Evolutionary conservation across 2,888 invertebrate species (phyloP).

Genomic region (Ennomos erosarius): DNA sequence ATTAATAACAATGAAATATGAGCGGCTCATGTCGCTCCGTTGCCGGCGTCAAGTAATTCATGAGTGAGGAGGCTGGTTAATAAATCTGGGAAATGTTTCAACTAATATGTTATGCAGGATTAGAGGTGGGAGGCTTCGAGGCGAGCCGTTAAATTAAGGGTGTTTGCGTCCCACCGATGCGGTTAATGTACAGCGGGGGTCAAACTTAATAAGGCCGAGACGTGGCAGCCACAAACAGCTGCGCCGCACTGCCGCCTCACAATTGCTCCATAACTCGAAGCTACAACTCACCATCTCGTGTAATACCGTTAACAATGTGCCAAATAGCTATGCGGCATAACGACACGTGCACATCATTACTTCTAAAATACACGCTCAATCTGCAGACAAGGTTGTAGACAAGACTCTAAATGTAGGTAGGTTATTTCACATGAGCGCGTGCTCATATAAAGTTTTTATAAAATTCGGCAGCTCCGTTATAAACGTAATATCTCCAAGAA

Average conservation of each 20-base stretch:
- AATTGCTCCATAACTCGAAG: conserved; percentile 59
- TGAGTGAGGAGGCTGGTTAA: conserved; percentile 50
- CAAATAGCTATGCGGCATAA: conserved; percentile 19
- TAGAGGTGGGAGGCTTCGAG: conserved; percentile 47
- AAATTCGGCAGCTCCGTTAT: conserved; percentile 4
- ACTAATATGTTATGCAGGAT: conserved; percentile 62
- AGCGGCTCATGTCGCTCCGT: conserved; percentile 33
- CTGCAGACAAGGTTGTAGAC: not conserved
- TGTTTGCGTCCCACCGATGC: conserved; percentile 52
- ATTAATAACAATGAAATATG: conserved; percentile 40
- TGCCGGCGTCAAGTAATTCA: conserved; percentile 45
- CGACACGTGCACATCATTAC: conserved; percentile 10
- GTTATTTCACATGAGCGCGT: not conserved
- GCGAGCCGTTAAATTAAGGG: conserved; percentile 58
- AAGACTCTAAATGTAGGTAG: not conserved
- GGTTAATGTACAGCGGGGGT: conserved; percentile 58
- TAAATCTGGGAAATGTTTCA: conserved; percentile 60
- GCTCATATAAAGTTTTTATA: not conserved
- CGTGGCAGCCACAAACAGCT: conserved; percentile 48
- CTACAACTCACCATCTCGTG: conserved; percentile 45
- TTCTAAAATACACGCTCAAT: not conserved
- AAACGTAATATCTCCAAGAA: conserved; percentile 14
- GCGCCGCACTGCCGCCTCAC: conserved; percentile 42
- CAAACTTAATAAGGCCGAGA: conserved; percentile 61
- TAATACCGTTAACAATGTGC: conserved; percentile 52